phyloP scores from a whole-genome alignment of 2,888 invertebrate species.

The Linyphia triangularis region DNA sequence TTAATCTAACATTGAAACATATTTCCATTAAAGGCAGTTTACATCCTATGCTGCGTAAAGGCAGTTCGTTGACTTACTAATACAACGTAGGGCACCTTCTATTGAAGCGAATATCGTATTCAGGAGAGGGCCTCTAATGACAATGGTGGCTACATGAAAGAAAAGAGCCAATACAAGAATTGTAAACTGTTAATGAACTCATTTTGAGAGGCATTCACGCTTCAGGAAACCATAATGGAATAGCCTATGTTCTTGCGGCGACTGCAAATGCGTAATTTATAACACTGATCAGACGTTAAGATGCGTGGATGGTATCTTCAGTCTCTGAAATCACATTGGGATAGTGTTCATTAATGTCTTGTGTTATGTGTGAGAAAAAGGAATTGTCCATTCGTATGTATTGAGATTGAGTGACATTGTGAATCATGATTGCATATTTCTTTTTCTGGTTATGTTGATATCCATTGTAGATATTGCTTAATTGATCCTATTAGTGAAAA shows the following conservation, averaged over 20 bases:
- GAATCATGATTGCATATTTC: too few species aligned
- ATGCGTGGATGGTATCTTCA: not conserved
- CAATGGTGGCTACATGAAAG: constrained; percentile 29
- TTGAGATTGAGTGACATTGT: too few species aligned
- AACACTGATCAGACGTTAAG: constrained; percentile 26
- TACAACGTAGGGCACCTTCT: not conserved
- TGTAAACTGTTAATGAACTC: constrained; percentile 56
- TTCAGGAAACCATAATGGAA: constrained; percentile 43
- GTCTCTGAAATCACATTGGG: not conserved
- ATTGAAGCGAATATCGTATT: constrained; percentile 32
- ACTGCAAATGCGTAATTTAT: constrained; percentile 47
- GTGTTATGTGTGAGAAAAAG: too few species aligned
- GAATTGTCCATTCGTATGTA: too few species aligned
- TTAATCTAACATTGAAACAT: not conserved
- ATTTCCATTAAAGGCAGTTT: not conserved
- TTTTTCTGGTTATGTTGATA: too few species aligned
- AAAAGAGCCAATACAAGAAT: constrained; percentile 8
- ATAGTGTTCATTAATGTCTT: not conserved
- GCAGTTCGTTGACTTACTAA: constrained; percentile 47
- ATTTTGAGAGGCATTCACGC: constrained; percentile 41
- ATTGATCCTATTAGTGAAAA: too few species aligned
- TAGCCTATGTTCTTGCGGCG: not conserved
- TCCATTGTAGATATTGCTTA: too few species aligned
- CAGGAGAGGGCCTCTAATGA: constrained; percentile 9
- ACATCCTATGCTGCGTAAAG: not conserved